Percentiles rank a stretch among this genome's conserved stretches.
These are phyloP conservation scores for Phataginus tricuspis DNA, from an alignment of 2,797 vertebrate genomes.

Conservation along the genomic window DNA sequence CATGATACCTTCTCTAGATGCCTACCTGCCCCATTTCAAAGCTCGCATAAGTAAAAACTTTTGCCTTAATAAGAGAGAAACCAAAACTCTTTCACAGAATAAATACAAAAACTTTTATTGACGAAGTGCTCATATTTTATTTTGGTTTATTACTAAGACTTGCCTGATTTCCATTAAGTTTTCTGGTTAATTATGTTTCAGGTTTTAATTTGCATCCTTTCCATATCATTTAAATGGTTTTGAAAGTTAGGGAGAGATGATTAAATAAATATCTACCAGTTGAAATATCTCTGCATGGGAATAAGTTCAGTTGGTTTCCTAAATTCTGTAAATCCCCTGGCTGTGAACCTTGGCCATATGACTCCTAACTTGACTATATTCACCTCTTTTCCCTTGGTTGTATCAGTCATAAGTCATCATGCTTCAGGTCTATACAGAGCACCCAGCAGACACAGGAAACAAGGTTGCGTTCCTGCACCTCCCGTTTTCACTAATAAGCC, in stretches of 20 bases:
- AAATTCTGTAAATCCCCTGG: neutral
- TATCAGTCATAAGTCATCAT: neutral
- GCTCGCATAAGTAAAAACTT: neutral
- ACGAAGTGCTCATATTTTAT: neutral
- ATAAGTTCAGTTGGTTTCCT: conserved; percentile 34
- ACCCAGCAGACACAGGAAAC: conserved; percentile 11
- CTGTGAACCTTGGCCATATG: neutral
- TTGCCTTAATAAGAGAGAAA: neutral
- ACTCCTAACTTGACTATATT: neutral
- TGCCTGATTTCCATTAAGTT: neutral
- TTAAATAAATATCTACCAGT: conserved; percentile 5
- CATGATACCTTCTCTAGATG: neutral
- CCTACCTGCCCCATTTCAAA: neutral
- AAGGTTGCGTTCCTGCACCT: conserved; percentile 9
- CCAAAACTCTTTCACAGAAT: neutral
- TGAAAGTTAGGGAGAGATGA: conserved; percentile 10
- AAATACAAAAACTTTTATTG: neutral
- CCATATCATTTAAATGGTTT: conserved; percentile 51
- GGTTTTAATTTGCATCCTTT: conserved; percentile 24
- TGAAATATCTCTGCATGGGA: conserved; percentile 57
- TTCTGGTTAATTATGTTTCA: conserved; percentile 25
- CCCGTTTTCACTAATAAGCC: neutral
- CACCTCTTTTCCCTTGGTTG: conserved; percentile 30
- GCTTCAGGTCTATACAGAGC: conserved; percentile 25
- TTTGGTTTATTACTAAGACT: conserved; percentile 4